Conservation (phyloP, 2,113 vertebrate genomes). For the Tachycineta bicolor region DNA sequence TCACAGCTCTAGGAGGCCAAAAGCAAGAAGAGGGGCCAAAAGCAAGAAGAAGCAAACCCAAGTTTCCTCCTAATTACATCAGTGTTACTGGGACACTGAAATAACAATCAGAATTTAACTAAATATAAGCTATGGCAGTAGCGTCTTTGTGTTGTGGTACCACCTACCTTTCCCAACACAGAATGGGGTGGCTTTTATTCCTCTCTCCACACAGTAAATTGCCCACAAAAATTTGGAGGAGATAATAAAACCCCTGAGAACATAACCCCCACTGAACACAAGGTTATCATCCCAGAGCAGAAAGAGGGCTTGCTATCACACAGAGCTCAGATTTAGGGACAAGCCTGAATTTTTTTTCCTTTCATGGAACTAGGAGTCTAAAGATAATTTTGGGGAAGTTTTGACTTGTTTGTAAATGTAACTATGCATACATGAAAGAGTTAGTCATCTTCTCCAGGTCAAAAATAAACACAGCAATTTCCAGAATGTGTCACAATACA, state of each 20-base stretch:
- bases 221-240: neutral
- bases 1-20: neutral
- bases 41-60: neutral
- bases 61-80: neutral
- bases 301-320: neutral
- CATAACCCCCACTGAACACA: neutral
- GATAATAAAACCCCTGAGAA: neutral
- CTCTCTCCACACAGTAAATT: neutral
- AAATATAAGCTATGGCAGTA: neutral
- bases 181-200: neutral
- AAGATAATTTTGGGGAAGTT: slow-evolving; percentile 45
- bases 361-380: slow-evolving; percentile 30
- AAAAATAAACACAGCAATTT: slow-evolving; percentile 60
- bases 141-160: neutral
- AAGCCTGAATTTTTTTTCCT: slow-evolving; percentile 34
- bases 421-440: slow-evolving; percentile 36
- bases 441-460: slow-evolving; percentile 58
- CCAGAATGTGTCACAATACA: slow-evolving; percentile 56
- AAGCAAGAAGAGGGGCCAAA: neutral
- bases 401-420: slow-evolving; percentile 36
- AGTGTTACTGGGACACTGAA: neutral
- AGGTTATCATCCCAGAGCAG: neutral
- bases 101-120: neutral
- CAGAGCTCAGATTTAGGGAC: neutral
- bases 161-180: neutral